Base-by-base conservation (phyloP, 2,888 invertebrate species). In the Thecocarcelia acutangulata region DNA sequence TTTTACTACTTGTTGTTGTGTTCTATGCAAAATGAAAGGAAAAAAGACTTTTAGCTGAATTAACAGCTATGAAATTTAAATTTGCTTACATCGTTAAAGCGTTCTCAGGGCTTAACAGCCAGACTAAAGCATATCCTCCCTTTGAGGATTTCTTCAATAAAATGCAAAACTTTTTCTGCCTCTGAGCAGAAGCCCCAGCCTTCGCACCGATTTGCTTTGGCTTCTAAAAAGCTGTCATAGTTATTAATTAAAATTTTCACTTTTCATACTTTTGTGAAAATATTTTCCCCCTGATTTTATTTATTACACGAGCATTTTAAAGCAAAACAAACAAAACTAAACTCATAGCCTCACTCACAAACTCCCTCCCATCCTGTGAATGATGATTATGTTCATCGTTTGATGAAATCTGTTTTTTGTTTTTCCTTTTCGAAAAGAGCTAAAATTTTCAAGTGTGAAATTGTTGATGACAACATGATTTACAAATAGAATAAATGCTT, bases 391-490 rank as follows among this genome's bases (percentile, higher is more conserved):
- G 17, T 52, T 37, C 63, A 42, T 44, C 56, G 64, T 70, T 78
- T 74, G 64, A 77, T 73, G 61, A 73, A 74, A 77, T 77, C 68
- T 64, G 19, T 54, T 46, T 61, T 44, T 61, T n/a, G n/a, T n/a
- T 37, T 46, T 50, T 42, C 13, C 11, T 13, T 21, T 42, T 42
- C 13, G 3, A 44, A 68, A 68, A 61, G 68, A 58, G 50, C 54
- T 58, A 37, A 64, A 78, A 78, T 63, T 69, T 66, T 78, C 74
- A 75, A 82, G 84, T 77, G 83, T 83, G 84, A 82, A 84, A 84
- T 82, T 76, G 77, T 63, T 84, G 85, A 80, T 83, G 85, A 85
- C 83, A 85, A 83, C 73, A 81, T 83, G 80, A 79, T 83, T 84
- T 84, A 83, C 83, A 79, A 76, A 78, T 72, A 19, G 17, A 15